Evolutionary conservation across 1,140 invertebrate species (phyloP).

Genomic region (Eriosoma lanigerum): DNA sequence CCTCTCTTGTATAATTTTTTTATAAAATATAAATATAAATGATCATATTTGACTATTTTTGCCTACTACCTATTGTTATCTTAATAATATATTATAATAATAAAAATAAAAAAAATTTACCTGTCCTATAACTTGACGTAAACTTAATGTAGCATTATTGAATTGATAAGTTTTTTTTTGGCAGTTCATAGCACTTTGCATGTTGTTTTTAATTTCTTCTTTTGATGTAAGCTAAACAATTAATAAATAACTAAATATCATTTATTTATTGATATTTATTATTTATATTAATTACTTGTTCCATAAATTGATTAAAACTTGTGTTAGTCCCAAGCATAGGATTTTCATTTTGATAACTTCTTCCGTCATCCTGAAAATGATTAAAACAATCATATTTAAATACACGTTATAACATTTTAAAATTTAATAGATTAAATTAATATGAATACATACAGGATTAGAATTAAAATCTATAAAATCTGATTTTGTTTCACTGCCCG

Average conservation of each 20-base stretch:
- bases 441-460: conserved; percentile 26
- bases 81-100: too few relatives aligned
- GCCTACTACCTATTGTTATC: too few relatives aligned
- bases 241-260: background rate
- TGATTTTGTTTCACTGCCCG: conserved; percentile 47
- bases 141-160: conserved; percentile 37
- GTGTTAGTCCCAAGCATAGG: conserved; percentile 5
- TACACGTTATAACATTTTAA: background rate
- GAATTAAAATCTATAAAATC: conserved; percentile 51
- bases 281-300: conserved; percentile 30
- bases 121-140: conserved; percentile 46
- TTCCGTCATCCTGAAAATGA: conserved; percentile 24
- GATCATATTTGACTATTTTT: too few relatives aligned
- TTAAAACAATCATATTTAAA: background rate
- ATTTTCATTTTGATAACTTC: conserved; percentile 50
- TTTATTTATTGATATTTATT: background rate
- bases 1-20: too few relatives aligned
- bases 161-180: conserved; percentile 45
- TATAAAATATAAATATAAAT: too few relatives aligned
- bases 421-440: background rate
- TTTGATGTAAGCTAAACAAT: conserved; percentile 33
- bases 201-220: conserved; percentile 41
- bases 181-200: conserved; percentile 40
- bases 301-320: conserved; percentile 46
- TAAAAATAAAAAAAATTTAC: too few relatives aligned